Evolutionary conservation across 2,888 invertebrate genomes (phyloP).

Genomic region (Leucophenga montana): DNA sequence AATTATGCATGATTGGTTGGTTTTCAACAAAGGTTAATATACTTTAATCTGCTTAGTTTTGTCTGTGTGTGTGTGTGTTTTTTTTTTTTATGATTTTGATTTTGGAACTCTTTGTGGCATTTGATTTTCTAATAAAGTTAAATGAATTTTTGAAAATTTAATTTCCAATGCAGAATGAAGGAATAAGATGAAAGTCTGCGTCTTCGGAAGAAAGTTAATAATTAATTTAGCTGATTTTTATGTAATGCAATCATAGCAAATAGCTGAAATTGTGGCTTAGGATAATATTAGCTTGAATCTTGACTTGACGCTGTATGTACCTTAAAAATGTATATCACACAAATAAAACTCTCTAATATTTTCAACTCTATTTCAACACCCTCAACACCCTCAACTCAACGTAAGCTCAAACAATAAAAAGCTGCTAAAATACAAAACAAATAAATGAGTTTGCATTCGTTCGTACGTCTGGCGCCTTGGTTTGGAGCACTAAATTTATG

Average conservation of each 20-base stretch:
- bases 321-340: background rate
- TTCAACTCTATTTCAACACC: too few species aligned
- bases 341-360: background rate
- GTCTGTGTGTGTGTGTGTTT: too few species aligned
- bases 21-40: slow-evolving; percentile 15
- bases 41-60: slow-evolving; percentile 15
- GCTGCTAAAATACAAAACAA: slow-evolving; percentile 38
- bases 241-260: background rate
- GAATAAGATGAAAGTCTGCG: slow-evolving; percentile 16
- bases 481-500: too few species aligned
- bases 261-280: background rate
- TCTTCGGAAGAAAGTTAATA: slow-evolving; percentile 13
- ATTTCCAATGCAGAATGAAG: slow-evolving; percentile 1
- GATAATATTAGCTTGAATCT: too few species aligned
- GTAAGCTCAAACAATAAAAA: background rate
- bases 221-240: background rate
- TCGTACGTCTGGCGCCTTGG: too few species aligned
- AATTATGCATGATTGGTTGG: slow-evolving; percentile 1
- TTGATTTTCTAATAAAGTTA: slow-evolving; percentile 21
- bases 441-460: slow-evolving; percentile 33
- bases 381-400: slow-evolving; percentile 2
- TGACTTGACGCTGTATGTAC: too few species aligned
- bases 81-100: background rate
- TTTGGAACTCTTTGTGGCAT: background rate
- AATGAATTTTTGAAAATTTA: slow-evolving; percentile 1